Conservation (phyloP, 2,113 vertebrate genomes). For the Empidonax alnorum region DNA sequence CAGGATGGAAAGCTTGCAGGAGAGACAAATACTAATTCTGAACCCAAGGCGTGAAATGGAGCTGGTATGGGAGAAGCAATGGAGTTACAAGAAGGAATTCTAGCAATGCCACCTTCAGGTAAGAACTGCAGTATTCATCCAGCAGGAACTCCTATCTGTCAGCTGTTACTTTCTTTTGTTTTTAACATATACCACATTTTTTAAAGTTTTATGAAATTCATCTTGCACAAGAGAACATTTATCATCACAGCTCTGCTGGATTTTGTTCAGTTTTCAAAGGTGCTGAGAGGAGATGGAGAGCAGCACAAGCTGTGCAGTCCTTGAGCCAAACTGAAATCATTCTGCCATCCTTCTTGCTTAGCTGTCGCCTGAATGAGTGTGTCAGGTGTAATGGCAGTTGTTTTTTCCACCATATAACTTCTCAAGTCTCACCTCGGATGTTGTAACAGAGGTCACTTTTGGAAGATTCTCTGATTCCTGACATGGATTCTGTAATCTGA, state of each 20-base stretch:
- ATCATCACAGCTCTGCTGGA: neutral
- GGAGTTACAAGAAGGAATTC: slow-evolving; percentile 57
- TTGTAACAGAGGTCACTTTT: neutral
- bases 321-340: neutral
- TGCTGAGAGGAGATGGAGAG: neutral
- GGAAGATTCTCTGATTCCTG: neutral
- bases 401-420: neutral
- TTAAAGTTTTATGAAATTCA: neutral
- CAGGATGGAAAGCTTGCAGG: slow-evolving; percentile 64
- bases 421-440: neutral
- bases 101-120: slow-evolving; percentile 73
- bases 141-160: neutral
- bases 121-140: neutral
- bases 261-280: neutral
- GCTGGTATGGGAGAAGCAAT: slow-evolving; percentile 58
- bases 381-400: neutral
- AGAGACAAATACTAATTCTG: slow-evolving; percentile 71
- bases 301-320: neutral
- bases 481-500: neutral
- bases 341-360: neutral
- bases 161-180: neutral
- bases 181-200: neutral
- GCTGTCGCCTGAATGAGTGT: neutral
- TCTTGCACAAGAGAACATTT: neutral
- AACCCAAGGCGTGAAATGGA: slow-evolving; percentile 72